Conservation (phyloP, 2,797 vertebrate genomes). For the Danio jaintianensis region DNA sequence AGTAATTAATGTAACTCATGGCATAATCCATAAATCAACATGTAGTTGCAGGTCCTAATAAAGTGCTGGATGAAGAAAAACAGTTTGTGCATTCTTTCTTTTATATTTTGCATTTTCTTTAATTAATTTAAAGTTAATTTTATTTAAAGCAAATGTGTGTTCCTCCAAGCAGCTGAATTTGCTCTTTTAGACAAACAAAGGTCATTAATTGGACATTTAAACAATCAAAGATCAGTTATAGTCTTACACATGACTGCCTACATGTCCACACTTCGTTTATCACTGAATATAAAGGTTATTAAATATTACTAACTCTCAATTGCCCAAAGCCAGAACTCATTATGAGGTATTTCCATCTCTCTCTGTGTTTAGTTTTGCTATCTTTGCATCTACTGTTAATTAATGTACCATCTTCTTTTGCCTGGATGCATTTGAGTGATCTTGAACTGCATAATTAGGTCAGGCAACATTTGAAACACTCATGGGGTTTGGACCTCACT, state of each 20-base stretch:
- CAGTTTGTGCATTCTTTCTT: not conserved
- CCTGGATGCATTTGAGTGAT: conserved; percentile 57
- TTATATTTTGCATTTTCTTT: not conserved
- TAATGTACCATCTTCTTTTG: conserved; percentile 51
- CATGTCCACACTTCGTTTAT: conserved; percentile 26
- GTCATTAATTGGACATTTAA: conserved; percentile 26
- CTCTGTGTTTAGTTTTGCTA: conserved; percentile 43
- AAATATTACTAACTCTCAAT: conserved; percentile 51
- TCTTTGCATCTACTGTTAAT: conserved; percentile 58
- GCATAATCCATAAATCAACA: not conserved
- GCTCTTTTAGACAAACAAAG: conserved; percentile 30
- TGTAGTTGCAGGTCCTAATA: not conserved
- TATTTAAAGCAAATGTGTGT: not conserved
- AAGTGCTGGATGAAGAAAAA: not conserved
- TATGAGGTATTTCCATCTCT: conserved; percentile 43
- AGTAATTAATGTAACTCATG: not conserved
- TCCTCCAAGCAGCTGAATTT: not conserved
- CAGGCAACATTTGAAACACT: conserved; percentile 42
- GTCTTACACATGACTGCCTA: conserved; percentile 10
- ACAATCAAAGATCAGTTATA: conserved; percentile 26
- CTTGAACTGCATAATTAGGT: conserved; percentile 60
- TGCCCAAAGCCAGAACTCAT: conserved; percentile 34
- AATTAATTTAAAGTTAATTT: not conserved
- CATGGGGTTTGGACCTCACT: conserved; percentile 30
- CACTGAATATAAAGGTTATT: conserved; percentile 45